phyloP scores from a whole-genome alignment of 2,113 vertebrate genomes.

The Pteropus alecto region DNA sequence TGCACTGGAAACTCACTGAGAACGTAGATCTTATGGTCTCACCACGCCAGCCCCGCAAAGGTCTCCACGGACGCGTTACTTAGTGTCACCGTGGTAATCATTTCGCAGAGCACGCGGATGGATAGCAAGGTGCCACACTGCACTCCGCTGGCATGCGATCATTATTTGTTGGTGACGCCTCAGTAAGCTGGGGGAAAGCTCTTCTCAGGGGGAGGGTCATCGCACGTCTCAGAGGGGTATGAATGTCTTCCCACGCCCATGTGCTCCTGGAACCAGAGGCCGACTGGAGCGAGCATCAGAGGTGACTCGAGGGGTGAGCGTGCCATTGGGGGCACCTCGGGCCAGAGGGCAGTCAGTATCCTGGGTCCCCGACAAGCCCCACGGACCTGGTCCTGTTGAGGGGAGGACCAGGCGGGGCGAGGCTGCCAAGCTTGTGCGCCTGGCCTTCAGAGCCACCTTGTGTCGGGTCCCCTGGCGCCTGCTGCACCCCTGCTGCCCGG shows the following conservation, averaged over 20 bases:
- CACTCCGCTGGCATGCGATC: rapidly evolving
- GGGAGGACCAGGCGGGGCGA: background rate
- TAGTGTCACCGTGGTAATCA: rapidly evolving
- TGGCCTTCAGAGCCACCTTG: background rate
- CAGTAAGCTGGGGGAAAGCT: background rate
- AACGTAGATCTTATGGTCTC: background rate
- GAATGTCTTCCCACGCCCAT: background rate
- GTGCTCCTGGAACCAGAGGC: background rate
- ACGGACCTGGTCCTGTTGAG: background rate
- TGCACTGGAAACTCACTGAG: background rate
- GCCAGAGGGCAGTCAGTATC: background rate
- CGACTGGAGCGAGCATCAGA: background rate
- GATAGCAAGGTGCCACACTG: rapidly evolving
- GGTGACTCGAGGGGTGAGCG: no score
- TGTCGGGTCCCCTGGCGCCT: background rate
- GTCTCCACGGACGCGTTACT: background rate
- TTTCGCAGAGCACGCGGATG: rapidly evolving
- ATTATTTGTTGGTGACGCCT: rapidly evolving
- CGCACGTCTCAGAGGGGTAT: background rate
- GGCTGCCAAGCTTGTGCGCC: background rate
- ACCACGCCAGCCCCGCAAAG: background rate
- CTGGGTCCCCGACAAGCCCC: background rate
- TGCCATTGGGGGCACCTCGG: background rate
- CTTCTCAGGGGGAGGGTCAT: background rate
- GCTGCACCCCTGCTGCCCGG: background rate